Evolutionary conservation across 2,888 invertebrate genomes (phyloP).

Genomic region (Xestoiulus laeticollis): DNA sequence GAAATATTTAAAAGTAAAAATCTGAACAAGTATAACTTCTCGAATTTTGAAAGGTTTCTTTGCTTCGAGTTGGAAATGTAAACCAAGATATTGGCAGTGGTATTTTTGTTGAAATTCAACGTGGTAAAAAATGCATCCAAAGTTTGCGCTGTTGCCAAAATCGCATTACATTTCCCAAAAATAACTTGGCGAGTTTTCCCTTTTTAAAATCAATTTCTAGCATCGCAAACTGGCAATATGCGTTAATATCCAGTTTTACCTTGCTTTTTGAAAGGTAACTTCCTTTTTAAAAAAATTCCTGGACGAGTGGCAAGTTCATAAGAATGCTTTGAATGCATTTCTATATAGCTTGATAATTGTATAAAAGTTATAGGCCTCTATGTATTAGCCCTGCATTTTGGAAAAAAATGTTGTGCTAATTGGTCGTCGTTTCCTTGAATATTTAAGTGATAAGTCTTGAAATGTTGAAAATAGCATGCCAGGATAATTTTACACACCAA

Average conservation of each 20-base stretch:
- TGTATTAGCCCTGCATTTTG: no score
- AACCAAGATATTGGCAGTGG: background rate
- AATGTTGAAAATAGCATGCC: no score
- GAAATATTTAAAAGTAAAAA: background rate
- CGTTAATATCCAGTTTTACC: background rate
- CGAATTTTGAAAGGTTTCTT: no score
- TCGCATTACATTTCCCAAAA: conserved; percentile 9
- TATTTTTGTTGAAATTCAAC: background rate
- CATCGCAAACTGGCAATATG: background rate
- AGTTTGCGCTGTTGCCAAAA: background rate
- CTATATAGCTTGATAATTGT: no score
- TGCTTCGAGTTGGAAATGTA: background rate
- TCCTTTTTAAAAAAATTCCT: background rate
- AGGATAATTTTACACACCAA: no score
- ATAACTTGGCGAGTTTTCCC: background rate
- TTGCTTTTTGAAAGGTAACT: background rate
- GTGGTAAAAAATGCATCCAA: background rate
- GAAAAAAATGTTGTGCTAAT: no score
- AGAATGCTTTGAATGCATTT: no score
- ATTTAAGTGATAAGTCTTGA: no score
- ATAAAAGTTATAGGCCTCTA: no score
- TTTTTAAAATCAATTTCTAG: background rate
- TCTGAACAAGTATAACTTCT: background rate
- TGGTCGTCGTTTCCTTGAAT: no score
- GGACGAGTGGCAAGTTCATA: background rate